phyloP scores from a whole-genome alignment of 2,888 invertebrate species.

The Dione vanillae region DNA sequence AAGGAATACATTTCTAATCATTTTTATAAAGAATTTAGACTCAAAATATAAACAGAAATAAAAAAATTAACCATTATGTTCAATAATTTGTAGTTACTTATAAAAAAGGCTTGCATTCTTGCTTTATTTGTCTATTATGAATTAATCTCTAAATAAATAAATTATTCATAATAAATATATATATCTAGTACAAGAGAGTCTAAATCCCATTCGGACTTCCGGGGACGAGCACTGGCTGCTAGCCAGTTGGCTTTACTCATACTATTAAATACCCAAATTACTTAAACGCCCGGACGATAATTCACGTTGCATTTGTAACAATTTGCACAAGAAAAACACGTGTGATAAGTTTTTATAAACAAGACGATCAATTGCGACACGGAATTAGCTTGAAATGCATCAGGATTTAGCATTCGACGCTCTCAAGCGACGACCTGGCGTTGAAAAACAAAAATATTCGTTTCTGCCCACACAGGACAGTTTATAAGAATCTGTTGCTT shows the following conservation, averaged over 20 bases:
- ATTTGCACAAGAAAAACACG: slow-evolving; percentile 57
- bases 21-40: not conserved
- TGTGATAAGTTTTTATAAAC: slow-evolving; percentile 55
- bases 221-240: slow-evolving; percentile 67
- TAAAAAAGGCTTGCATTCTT: too few relatives aligned
- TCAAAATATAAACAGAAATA: not conserved
- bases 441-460: not conserved
- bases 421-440: not conserved
- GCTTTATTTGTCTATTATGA: not conserved
- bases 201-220: slow-evolving; percentile 57
- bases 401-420: slow-evolving; percentile 39
- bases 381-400: slow-evolving; percentile 47
- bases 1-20: slow-evolving; percentile 37
- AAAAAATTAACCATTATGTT: too few relatives aligned
- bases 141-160: not conserved
- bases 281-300: slow-evolving; percentile 57
- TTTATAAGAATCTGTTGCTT: too few relatives aligned
- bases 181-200: slow-evolving; percentile 11
- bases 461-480: slow-evolving; percentile 12
- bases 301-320: slow-evolving; percentile 58
- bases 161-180: slow-evolving; percentile 1
- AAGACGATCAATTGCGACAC: slow-evolving; percentile 54
- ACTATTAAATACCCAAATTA: slow-evolving; percentile 68
- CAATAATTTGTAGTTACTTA: too few relatives aligned
- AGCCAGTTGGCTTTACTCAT: slow-evolving; percentile 70